A percentile compares a stretch with the other conserved stretches of the same genome.
phyloP scores from a whole-genome alignment of 2,113 vertebrate genomes.

The Pelmatolapia mariae region DNA sequence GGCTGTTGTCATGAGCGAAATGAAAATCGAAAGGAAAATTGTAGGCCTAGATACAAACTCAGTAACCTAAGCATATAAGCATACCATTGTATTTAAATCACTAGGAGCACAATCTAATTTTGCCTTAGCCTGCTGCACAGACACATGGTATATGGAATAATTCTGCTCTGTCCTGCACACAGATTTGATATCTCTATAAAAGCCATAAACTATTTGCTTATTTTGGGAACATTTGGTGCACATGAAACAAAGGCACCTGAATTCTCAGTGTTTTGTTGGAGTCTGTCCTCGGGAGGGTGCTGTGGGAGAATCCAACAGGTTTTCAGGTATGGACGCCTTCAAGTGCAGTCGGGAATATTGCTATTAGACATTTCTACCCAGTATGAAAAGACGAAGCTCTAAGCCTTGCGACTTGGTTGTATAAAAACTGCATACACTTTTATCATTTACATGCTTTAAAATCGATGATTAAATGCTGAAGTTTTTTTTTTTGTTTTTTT shows the following conservation, averaged over 20 bases:
- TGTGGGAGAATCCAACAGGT: background rate
- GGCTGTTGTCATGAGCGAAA: background rate
- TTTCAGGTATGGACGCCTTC: background rate
- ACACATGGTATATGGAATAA: accelerated
- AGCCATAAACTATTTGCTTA: background rate
- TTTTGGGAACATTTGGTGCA: background rate
- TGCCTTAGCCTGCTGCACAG: background rate
- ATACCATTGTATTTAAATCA: background rate
- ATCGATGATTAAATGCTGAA: background rate
- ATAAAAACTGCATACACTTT: background rate
- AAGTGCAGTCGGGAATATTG: background rate
- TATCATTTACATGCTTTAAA: background rate
- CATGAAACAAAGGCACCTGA: background rate
- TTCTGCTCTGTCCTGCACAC: background rate
- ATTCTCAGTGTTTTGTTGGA: background rate
- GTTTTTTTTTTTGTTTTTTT: no score
- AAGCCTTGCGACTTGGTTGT: background rate
- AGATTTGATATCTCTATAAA: background rate
- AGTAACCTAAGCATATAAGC: background rate
- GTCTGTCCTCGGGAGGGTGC: background rate
- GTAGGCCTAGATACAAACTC: background rate
- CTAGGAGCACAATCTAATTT: accelerated
- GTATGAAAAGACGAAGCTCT: background rate
- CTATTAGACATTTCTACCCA: background rate
- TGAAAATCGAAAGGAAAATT: accelerated